These are phyloP conservation scores for Notolabrus celidotus DNA, from an alignment of 2,797 vertebrate genomes.

Conservation along the genomic window DNA sequence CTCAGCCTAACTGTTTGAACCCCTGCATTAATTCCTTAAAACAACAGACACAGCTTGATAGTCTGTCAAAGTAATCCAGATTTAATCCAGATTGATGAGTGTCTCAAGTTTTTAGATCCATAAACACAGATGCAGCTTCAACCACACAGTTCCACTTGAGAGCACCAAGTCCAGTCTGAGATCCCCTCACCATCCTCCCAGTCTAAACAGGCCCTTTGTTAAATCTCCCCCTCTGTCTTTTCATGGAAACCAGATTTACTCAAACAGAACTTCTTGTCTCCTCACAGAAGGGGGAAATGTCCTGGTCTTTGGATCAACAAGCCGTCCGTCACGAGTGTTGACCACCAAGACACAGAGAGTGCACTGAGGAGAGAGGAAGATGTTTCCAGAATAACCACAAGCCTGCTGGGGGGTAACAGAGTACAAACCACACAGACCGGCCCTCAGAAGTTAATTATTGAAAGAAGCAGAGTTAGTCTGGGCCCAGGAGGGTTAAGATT, in stretches of 20 bases:
- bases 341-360: too few species aligned
- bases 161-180: conserved; percentile 5
- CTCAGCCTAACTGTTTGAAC: background rate
- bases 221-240: conserved; percentile 41
- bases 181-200: conserved; percentile 6
- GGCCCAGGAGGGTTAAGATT: conserved; percentile 19
- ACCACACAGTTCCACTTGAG: background rate
- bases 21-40: conserved; percentile 7
- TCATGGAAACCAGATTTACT: conserved; percentile 48
- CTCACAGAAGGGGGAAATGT: conserved; percentile 52
- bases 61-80: background rate
- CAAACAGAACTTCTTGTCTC: conserved; percentile 47
- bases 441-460: conserved; percentile 70
- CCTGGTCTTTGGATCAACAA: conserved; percentile 40
- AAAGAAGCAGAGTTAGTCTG: conserved; percentile 42
- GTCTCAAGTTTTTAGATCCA: background rate
- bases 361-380: too few species aligned
- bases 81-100: background rate
- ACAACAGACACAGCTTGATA: background rate
- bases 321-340: background rate
- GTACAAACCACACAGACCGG: conserved; percentile 17
- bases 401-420: conserved; percentile 44
- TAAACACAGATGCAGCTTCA: background rate
- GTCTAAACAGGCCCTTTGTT: conserved; percentile 43
- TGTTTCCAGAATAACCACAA: conserved; percentile 34